Conservation (phyloP, 2,797 vertebrate species). For the Sparus aurata region DNA sequence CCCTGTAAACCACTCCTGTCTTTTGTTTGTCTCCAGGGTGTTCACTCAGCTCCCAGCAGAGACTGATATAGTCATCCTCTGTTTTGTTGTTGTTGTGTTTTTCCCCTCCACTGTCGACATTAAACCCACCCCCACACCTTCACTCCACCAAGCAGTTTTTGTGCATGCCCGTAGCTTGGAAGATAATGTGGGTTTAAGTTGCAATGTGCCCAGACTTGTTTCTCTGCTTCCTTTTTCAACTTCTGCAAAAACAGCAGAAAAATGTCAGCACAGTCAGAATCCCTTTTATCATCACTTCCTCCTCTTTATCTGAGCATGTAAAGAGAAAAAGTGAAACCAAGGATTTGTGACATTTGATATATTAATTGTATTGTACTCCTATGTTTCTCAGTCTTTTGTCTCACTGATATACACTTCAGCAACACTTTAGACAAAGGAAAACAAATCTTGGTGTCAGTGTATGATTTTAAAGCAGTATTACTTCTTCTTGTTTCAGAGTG, state of each 20-base stretch:
- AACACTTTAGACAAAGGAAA: background rate
- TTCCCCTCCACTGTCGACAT: background rate
- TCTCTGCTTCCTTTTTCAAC: constrained; percentile 56
- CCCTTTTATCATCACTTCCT: constrained; percentile 35
- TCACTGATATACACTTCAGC: background rate
- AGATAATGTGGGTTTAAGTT: constrained; percentile 35
- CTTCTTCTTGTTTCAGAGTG: constrained; percentile 62
- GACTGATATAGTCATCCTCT: constrained; percentile 22
- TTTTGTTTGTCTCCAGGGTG: constrained; percentile 44
- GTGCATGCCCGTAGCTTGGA: background rate
- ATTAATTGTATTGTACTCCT: background rate
- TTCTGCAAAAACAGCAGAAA: constrained; percentile 64
- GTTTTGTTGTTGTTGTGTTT: constrained; percentile 8
- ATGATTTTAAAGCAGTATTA: background rate
- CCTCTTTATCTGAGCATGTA: background rate
- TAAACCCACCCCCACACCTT: constrained; percentile 32
- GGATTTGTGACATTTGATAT: background rate
- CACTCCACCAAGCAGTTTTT: background rate
- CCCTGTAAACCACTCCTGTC: constrained; percentile 34
- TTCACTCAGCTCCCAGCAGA: constrained; percentile 34
- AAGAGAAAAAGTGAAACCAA: constrained; percentile 31
- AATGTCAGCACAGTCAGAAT: background rate
- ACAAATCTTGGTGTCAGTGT: background rate
- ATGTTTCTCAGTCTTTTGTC: background rate
- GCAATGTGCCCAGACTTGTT: constrained; percentile 70